Conservation (phyloP, 2,113 vertebrate species). For the Rhea pennata region DNA sequence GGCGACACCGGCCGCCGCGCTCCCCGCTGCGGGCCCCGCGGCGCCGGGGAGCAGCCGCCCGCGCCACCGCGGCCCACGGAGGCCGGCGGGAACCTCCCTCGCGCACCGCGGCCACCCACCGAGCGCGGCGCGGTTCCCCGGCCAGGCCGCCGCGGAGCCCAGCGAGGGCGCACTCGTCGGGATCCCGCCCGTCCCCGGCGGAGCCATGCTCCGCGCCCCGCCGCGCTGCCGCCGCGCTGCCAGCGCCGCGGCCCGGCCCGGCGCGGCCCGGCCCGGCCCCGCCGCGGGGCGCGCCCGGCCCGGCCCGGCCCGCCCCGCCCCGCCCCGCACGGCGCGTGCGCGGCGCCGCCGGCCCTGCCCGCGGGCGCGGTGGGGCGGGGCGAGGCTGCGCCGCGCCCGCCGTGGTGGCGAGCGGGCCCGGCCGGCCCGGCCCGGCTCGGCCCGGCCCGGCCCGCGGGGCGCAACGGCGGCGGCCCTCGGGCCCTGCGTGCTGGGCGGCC, state of each 20-base stretch:
- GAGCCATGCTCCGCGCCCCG: background rate
- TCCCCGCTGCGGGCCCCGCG: too few relatives aligned
- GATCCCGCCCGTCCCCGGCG: background rate
- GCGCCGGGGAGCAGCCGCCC: too few relatives aligned
- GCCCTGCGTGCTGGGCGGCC: too few relatives aligned
- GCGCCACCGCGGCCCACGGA: too few relatives aligned
- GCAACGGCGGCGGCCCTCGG: too few relatives aligned
- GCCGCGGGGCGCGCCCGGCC: background rate
- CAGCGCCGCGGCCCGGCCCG: background rate
- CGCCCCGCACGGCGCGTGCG: constrained; percentile 10
- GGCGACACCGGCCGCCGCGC: too few relatives aligned
- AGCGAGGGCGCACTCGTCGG: constrained; percentile 29
- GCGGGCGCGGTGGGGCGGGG: too few relatives aligned
- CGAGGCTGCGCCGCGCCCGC: too few relatives aligned
- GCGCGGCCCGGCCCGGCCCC: background rate
- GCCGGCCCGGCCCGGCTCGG: too few relatives aligned
- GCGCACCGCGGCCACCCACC: background rate
- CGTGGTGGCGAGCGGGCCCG: too few relatives aligned
- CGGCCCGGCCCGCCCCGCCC: background rate
- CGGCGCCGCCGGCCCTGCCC: background rate
- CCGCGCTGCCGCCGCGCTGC: background rate
- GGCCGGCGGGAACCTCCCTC: too few relatives aligned
- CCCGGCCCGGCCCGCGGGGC: too few relatives aligned
- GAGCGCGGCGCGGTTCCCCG: background rate
- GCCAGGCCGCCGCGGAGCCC: constrained; percentile 36